Base-by-base conservation (phyloP, 2,113 vertebrate species). In the Phoxinus phoxinus region DNA sequence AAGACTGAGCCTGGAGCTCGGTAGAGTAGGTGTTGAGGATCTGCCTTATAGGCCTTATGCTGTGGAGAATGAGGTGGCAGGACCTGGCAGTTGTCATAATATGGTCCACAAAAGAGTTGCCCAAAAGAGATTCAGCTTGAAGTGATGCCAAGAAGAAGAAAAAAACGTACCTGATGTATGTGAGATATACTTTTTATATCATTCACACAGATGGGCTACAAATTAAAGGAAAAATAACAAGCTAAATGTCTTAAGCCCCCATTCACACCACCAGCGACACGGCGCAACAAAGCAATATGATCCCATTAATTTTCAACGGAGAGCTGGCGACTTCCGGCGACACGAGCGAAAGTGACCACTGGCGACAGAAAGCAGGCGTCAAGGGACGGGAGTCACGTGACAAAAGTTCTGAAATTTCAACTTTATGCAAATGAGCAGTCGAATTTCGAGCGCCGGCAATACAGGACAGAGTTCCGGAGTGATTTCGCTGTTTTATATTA, bases 1-100 rank as follows among this genome's bases (percentile, higher is more conserved):
- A 46, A 44, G 37, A 46, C n/a, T 81, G 37, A 81, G 77, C 77
- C 77, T 27, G 58, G 58, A 80, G 77, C 77, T 80, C 2, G 7
- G 56, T 27, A 27, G 7, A 73, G 71, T 80, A 80, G 58, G 13
- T 44, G 56, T 80, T 80, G 58, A 80, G 13, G 35, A 80, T 44
- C 15, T 35, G 35, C n/a, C 58, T 46, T 63, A 61, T 61, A 44
- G 58, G 44, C 58, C 58, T 41, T 61, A 25, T 80, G 58, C 77
- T 80, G 77, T 19, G n/a, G 58, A 63, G 56, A 78, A 78, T 59
- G 6, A 74, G 41, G 32, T 78, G 76, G 53, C 76, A 44, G 23
- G 58, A 61, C 37, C 56, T 63, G 58, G 58, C 58, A 41, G 35
- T 80, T 41, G 23, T 27, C 37, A 61, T 80, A 61, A 80, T 80